These are phyloP conservation scores for Thera obeliscata DNA, from an alignment of 2,888 invertebrate genomes.

Conservation along the genomic window DNA sequence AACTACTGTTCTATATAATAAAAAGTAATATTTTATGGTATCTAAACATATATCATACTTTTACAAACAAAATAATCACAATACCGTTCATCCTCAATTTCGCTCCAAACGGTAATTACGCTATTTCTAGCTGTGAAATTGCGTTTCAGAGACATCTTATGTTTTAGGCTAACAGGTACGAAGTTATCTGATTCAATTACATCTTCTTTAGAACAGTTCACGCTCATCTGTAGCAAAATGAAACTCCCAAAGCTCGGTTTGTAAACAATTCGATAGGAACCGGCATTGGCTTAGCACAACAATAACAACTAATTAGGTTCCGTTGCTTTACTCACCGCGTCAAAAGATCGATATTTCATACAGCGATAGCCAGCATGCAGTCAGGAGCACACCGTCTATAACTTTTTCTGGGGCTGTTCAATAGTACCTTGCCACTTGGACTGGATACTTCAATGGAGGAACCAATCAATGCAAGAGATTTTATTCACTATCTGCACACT, in stretches of 20 bases:
- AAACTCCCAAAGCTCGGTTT: conserved; percentile 9
- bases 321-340: conserved; percentile 15
- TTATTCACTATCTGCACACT: conserved; percentile 35
- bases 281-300: conserved; percentile 32
- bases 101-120: conserved; percentile 14
- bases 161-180: background rate
- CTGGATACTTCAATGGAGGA: conserved; percentile 73
- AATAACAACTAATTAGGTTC: conserved; percentile 18
- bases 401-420: conserved; percentile 59
- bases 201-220: background rate
- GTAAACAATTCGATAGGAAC: conserved; percentile 41
- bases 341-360: conserved; percentile 11
- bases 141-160: background rate
- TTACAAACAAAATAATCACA: conserved; percentile 6
- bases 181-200: background rate
- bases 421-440: conserved; percentile 62
- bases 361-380: conserved; percentile 17
- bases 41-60: background rate
- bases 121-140: conserved; percentile 1
- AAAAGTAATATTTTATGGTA: conserved; percentile 8
- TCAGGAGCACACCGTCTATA: conserved; percentile 45
- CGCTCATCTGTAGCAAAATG: background rate
- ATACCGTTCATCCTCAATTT: conserved; percentile 11
- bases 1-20: background rate
- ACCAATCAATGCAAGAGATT: conserved; percentile 52